Evolutionary conservation across 2,113 vertebrate genomes (phyloP).

Genomic region (Coreoperca whiteheadi): DNA sequence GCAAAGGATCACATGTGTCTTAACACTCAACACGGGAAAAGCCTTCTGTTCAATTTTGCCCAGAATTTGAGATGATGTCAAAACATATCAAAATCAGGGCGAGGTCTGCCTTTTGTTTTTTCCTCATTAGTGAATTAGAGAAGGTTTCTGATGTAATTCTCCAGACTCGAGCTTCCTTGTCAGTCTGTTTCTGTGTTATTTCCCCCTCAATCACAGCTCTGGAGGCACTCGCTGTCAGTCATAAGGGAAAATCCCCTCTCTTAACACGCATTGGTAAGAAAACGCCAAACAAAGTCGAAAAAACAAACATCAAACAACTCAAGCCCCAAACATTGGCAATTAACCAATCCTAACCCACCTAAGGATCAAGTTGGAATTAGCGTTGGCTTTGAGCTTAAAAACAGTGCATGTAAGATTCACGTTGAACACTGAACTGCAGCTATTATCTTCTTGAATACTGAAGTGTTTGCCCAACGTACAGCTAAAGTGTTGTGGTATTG

Average conservation of each 20-base stretch:
- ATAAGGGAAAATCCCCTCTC: not conserved
- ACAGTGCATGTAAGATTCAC: not conserved
- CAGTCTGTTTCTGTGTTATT: constrained; percentile 1
- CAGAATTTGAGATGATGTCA: constrained; percentile 52
- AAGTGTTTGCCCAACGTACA: not conserved
- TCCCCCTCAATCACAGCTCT: constrained; percentile 2
- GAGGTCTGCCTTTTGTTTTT: not conserved
- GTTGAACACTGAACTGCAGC: constrained; percentile 2
- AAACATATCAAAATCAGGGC: constrained; percentile 40
- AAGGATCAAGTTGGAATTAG: constrained; percentile 21
- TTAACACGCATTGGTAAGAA: not conserved
- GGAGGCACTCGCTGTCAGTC: constrained; percentile 10
- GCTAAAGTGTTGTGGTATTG: not conserved
- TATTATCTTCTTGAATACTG: not conserved
- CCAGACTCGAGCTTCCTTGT: not conserved
- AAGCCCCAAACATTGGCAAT: not conserved
- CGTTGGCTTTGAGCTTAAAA: constrained; percentile 10
- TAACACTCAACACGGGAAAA: constrained; percentile 62
- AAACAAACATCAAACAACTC: not conserved
- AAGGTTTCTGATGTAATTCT: constrained; percentile 5
- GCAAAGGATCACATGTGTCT: constrained; percentile 75
- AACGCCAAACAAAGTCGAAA: not conserved
- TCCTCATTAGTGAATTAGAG: constrained; percentile 14
- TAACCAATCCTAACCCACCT: not conserved
- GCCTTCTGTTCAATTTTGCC: constrained; percentile 54